Base-by-base conservation (phyloP, 2,797 vertebrate genomes). In the Macrochelys suwanniensis region DNA sequence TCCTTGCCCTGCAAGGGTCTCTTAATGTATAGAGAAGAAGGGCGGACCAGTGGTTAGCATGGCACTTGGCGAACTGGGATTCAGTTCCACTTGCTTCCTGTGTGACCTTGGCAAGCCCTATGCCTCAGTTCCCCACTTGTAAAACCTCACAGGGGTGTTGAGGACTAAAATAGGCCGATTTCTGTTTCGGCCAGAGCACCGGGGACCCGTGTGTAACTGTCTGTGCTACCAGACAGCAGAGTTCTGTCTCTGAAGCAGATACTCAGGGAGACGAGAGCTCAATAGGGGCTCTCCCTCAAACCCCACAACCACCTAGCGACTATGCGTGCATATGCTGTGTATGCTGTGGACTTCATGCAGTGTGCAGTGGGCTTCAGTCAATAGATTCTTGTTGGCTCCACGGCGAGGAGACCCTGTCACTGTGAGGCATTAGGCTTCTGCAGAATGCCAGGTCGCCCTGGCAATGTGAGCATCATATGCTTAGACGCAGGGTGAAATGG, bases 401-500 rank as follows among this genome's bases (percentile, higher is more conserved):
- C 59, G 90, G 90, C 61, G 87, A 88, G 47, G 87, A 77, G 89
- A 85, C 80, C 79, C 84, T 88, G 87, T 89, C 90, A 47, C 95
- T 94, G 92, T 0, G 8, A 87, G 84, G 84, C 45, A 76, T 45
- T 37, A 1, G 80, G 74, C 7, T 9, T 25, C 74, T 85, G 90
- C n/a, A 10, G 87, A 65, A 21, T 76, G 83, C 28, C 83, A 65
- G 28, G 53, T 88, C 47, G 80, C 88, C 49, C 87, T 45, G 76
- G 76, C 92, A 61, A 0, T 31, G 89, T 31, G 90, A 90, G 82
- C 89, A 28, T 77, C 57, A 1, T 2, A n/a, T 82, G 13, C 65
- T 0, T 49, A 45, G 2, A 19, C 49, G 3, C 1, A 10, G 68
- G 88, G 33, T 33, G 65, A 80, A 86, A 57, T 71, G 68, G 81